These are phyloP conservation scores for Celastrina argiolus DNA, from an alignment of 2,888 invertebrate species.

Conservation along the genomic window DNA sequence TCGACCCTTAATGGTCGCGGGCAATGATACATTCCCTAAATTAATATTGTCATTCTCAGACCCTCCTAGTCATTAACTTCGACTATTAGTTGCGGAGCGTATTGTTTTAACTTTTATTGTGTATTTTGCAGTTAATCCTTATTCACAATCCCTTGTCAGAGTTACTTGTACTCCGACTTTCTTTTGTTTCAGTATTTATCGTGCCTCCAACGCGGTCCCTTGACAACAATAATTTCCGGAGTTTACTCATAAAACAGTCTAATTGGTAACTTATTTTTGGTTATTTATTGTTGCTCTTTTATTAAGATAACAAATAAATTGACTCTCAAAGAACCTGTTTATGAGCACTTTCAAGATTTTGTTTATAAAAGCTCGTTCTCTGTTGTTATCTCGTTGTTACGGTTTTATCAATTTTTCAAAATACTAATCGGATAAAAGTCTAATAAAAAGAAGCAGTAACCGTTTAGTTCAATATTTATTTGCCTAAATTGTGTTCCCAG, in stretches of 20 bases:
- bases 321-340: not conserved
- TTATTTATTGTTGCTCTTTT: not conserved
- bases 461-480: not conserved
- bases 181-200: constrained; percentile 1
- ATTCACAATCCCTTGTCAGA: not conserved
- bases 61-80: not conserved
- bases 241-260: constrained; percentile 11
- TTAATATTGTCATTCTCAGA: constrained; percentile 19
- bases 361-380: not conserved
- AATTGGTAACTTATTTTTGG: not conserved
- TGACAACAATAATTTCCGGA: constrained; percentile 5
- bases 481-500: not conserved
- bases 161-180: not conserved
- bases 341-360: not conserved
- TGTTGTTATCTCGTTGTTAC: not conserved
- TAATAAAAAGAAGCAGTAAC: not conserved
- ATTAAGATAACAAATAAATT: not conserved
- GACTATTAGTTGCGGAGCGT: not conserved
- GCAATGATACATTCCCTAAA: constrained; percentile 23
- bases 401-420: not conserved
- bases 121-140: not conserved
- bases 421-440: not conserved
- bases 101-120: not conserved
- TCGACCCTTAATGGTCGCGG: constrained; percentile 28
- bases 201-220: not conserved